Base-by-base conservation (phyloP, 2,113 vertebrate genomes). In the Syngnathus typhle region DNA sequence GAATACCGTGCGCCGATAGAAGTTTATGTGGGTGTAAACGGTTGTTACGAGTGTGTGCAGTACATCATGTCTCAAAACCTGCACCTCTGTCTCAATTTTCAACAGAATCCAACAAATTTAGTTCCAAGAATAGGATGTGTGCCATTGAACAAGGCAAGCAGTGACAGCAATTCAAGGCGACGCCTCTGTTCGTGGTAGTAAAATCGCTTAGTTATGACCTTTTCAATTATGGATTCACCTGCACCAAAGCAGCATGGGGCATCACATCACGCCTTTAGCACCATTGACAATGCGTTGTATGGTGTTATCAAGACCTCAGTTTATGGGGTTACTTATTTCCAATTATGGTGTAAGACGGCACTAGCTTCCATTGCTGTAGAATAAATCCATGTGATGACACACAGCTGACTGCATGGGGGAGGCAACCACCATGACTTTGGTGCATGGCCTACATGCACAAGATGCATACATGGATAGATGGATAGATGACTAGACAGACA, bases 381-480 rank as follows among this genome's bases (percentile, higher is more conserved):
- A 43, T n/a, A 7, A 8, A 32, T 16, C 27, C 27, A 58, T 15
- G 15, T 36, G 27, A 58, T 62, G 39, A 60, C 59, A 60, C 4
- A 60, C 16, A 1, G 27, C 21, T 23, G 32, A 21, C 60, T 62
- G 60, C 60, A 27, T 43, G 32, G 47, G 21, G 72, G 76, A 38
- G 72, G 68, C 15, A 67, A 65, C 56, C 64, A 71, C 60, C 44
- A 66, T 75, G 61, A 65, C 55, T 56, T 7, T 71, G 58, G 52
- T 74, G 76, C 23, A 41, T 74, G 76, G 81, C 74, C 69, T 82
- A 68, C 62, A 64, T 80, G 65, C 64, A 58, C 59, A 60, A 52
- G 23, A 55, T 58, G 27, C 13, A 46, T 46, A 46, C 11, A 44
- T 44, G 12, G 43, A 12, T 44, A 52, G 51, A 71, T 16, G 61